Evolutionary conservation across 2,888 invertebrate genomes (phyloP).

Genomic region (Stictocephala bisonia): DNA sequence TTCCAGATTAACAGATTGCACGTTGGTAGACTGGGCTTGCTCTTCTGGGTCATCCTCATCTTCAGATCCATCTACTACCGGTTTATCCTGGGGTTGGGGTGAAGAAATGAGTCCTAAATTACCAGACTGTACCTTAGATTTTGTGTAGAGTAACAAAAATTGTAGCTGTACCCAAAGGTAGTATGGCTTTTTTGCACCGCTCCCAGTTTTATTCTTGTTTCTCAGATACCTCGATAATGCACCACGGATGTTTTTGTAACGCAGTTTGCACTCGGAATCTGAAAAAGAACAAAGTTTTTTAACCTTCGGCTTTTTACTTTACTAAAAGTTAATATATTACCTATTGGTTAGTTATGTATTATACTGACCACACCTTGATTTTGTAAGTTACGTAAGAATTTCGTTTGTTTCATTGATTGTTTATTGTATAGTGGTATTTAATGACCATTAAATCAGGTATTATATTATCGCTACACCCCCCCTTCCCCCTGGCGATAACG

Average conservation of each 20-base stretch:
- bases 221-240: conserved; percentile 9
- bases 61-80: not conserved
- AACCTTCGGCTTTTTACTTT: too few relatives aligned
- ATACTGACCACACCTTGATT: too few relatives aligned
- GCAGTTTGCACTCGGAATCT: conserved; percentile 19
- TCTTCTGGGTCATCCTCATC: conserved; percentile 6
- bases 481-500: too few relatives aligned
- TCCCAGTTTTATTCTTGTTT: conserved; percentile 5
- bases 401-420: too few relatives aligned
- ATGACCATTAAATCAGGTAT: too few relatives aligned
- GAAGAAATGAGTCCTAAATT: not conserved
- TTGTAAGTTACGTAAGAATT: too few relatives aligned
- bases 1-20: too few relatives aligned
- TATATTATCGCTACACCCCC: too few relatives aligned
- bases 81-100: not conserved
- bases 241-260: conserved; percentile 10
- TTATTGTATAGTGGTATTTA: too few relatives aligned
- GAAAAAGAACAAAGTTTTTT: too few relatives aligned
- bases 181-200: conserved; percentile 17
- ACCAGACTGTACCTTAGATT: conserved; percentile 16
- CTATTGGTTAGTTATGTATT: too few relatives aligned
- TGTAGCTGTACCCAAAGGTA: conserved; percentile 12
- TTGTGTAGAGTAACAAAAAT: conserved; percentile 13
- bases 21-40: not conserved
- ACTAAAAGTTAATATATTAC: too few relatives aligned